Conservation (phyloP, 1,140 invertebrate species). For the Neotoxoptera formosana region DNA sequence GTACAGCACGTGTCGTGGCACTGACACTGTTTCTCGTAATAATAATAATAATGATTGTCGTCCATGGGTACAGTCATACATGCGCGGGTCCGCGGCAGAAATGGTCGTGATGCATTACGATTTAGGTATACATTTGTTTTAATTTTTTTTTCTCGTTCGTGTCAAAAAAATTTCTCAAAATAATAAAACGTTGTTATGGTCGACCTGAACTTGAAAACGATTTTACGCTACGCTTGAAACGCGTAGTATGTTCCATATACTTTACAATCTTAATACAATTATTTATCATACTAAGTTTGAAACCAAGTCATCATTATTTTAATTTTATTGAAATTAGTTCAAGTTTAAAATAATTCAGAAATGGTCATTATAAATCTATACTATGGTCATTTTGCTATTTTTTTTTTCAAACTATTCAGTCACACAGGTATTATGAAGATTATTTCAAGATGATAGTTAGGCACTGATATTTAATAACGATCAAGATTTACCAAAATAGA, state of each 20-base stretch:
- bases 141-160: background rate
- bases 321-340: background rate
- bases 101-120: background rate
- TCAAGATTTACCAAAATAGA: no score
- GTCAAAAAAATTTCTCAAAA: background rate
- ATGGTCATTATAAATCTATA: background rate
- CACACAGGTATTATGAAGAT: background rate
- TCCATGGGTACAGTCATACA: background rate
- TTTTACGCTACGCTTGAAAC: background rate
- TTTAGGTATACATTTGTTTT: background rate
- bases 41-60: constrained; percentile 1
- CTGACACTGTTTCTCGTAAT: constrained; percentile 33
- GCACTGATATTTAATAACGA: no score
- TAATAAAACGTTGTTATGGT: background rate
- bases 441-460: background rate
- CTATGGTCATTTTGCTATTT: background rate
- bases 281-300: background rate
- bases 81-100: background rate
- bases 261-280: background rate
- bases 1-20: background rate
- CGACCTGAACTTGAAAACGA: background rate
- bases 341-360: background rate
- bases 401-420: background rate
- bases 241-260: background rate
- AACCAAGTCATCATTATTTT: background rate